Conservation (phyloP, 2,113 vertebrate species). For the Empidonax alnorum region DNA sequence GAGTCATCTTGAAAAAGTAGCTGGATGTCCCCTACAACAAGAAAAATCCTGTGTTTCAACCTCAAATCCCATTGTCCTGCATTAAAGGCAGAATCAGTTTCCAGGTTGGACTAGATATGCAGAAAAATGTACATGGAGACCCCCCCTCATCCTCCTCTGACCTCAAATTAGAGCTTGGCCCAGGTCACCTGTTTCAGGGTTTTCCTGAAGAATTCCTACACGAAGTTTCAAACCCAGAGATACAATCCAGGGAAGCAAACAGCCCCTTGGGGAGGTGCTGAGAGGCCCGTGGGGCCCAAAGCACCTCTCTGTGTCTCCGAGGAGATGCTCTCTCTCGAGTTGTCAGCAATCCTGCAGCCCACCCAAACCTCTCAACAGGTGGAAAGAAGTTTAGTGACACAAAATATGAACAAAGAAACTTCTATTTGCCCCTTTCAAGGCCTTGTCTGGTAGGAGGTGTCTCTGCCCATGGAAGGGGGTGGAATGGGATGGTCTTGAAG, state of each 20-base stretch:
- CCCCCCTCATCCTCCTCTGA: background rate
- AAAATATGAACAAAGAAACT: background rate
- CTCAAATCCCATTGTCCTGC: background rate
- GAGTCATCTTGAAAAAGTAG: background rate
- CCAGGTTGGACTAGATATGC: background rate
- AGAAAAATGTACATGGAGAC: background rate
- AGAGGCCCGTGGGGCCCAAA: background rate
- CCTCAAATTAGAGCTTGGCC: background rate
- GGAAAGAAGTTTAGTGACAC: background rate
- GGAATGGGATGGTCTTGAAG: no score
- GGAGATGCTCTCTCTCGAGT: background rate
- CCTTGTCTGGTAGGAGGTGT: background rate
- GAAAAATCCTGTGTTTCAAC: background rate
- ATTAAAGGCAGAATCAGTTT: background rate
- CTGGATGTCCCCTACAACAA: background rate
- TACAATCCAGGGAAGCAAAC: background rate
- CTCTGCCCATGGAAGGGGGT: background rate
- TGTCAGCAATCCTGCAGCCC: background rate
- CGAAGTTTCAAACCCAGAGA: background rate
- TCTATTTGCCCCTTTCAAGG: background rate
- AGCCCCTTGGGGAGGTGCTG: background rate
- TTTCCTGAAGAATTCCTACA: background rate
- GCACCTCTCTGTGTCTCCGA: background rate
- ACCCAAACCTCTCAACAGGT: fast-evolving
- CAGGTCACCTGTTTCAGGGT: background rate